Base-by-base conservation (phyloP, 1,140 invertebrate genomes). In the Drosophila ogumai region DNA sequence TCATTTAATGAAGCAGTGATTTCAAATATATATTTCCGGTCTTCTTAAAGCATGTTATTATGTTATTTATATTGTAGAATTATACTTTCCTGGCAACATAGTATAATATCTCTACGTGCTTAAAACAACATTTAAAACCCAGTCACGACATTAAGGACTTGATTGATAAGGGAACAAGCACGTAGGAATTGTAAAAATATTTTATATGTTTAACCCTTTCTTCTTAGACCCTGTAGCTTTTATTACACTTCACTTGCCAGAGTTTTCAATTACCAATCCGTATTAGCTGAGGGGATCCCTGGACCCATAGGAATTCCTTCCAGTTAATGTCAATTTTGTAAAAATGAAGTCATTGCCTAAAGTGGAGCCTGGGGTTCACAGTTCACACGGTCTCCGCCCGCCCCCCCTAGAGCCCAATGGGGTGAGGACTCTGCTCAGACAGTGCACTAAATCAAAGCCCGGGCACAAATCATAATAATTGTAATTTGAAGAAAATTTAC, bases 401-500 rank as follows among this genome's bases (percentile, higher is more conserved):
- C 12, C 64, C 54, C 13, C 46, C 64, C 57, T 57, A 49, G 54
- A 32, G 46, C 40, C 41, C 44, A 54, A 56, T 57, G 43, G 49
- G 63, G 66, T 64, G 46, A 49, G 40, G 32, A 60, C 47, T 41
- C 50, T 79, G 84, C 52, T 50, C 64, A 86, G 85, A 80, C 76
- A 60, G 41, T 68, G 55, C 69, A 90, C 84, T 88, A 88, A 88
- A 88, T 88, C 85, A 90, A 85, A 85, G 74, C 69, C 75, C 69
- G 84, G 84, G 85, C 85, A 90, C 85, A 90, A 90, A 90, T 90
- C 85, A 90, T 90, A 85, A 90, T 90, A 90, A 90, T 90, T 90
- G 86, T 90, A 90, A 90, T 90, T 90, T 90, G 85, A 90, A 90
- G 85, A 90, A 90, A 90, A 90, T 90, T 90, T 90, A 90, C 86